Conservation (phyloP, 2,113 vertebrate genomes). For the Smithornis capensis region DNA sequence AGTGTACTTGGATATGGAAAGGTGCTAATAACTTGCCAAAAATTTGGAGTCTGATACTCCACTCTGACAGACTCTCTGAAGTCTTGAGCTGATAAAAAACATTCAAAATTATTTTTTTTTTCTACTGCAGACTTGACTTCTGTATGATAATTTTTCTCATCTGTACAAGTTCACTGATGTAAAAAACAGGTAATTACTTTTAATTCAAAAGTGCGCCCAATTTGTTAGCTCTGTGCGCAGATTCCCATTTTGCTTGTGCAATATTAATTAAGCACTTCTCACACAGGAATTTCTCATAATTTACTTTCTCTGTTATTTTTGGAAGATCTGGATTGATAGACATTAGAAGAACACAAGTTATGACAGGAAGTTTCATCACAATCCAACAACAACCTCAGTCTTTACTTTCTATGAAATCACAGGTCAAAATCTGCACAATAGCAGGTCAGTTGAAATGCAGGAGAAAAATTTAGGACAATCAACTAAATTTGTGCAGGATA, state of each 20-base stretch:
- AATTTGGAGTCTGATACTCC: neutral
- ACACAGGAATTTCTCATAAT: neutral
- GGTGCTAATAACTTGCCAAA: constrained; percentile 18
- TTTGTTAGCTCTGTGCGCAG: neutral
- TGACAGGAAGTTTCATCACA: neutral
- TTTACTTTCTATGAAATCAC: constrained; percentile 1
- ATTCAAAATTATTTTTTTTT: neutral
- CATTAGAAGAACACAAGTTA: neutral
- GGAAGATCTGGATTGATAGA: neutral
- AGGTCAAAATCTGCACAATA: neutral
- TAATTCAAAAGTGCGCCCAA: neutral
- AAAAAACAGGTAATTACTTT: neutral
- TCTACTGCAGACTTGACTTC: neutral
- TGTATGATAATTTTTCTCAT: neutral
- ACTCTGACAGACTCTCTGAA: neutral
- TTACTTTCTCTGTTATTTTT: constrained; percentile 2
- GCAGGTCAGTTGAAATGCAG: neutral
- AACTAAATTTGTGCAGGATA: neutral
- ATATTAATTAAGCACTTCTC: neutral
- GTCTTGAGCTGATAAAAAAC: neutral
- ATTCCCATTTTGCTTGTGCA: neutral
- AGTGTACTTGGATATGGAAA: neutral
- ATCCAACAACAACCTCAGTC: neutral
- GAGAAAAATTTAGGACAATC: neutral
- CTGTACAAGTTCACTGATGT: neutral